Evolutionary conservation across 2,888 invertebrate species (phyloP).

Genomic region (Strigamia crassipes): DNA sequence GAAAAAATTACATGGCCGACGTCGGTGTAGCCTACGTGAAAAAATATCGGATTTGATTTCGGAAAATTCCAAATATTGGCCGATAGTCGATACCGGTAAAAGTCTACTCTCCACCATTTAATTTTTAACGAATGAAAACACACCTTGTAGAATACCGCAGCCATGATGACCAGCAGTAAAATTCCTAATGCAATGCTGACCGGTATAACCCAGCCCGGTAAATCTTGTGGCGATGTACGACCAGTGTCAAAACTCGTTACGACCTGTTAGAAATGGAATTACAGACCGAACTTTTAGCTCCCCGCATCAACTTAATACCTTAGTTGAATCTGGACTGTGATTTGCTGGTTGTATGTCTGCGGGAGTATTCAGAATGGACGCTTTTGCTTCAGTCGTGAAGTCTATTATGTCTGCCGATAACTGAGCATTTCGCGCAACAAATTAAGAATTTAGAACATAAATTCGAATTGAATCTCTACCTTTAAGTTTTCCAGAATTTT

Average conservation of each 20-base stretch:
- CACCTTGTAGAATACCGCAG: constrained; percentile 4
- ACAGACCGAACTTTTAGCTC: not conserved
- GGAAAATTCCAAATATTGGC: too few species aligned
- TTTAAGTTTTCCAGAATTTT: not conserved
- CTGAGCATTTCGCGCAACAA: not conserved
- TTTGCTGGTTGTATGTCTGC: not conserved
- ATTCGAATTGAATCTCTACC: not conserved
- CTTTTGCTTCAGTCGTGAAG: not conserved
- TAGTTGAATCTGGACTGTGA: not conserved
- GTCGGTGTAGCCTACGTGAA: too few species aligned
- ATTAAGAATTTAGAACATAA: not conserved
- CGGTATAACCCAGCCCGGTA: not conserved
- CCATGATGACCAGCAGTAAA: not conserved
- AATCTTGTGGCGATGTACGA: not conserved
- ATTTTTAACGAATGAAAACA: not conserved
- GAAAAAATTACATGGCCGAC: too few species aligned
- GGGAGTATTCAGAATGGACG: not conserved
- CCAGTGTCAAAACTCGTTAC: not conserved
- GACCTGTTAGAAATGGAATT: not conserved
- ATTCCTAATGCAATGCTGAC: not conserved
- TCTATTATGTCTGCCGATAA: not conserved
- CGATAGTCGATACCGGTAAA: too few species aligned
- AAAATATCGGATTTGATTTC: too few species aligned
- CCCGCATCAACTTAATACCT: not conserved
- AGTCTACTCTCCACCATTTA: too few species aligned